Evolutionary conservation across 2,113 vertebrate genomes (phyloP), one percentile per base, ranked within the genome.

Genomic region (Elephantulus edwardii): DNA sequence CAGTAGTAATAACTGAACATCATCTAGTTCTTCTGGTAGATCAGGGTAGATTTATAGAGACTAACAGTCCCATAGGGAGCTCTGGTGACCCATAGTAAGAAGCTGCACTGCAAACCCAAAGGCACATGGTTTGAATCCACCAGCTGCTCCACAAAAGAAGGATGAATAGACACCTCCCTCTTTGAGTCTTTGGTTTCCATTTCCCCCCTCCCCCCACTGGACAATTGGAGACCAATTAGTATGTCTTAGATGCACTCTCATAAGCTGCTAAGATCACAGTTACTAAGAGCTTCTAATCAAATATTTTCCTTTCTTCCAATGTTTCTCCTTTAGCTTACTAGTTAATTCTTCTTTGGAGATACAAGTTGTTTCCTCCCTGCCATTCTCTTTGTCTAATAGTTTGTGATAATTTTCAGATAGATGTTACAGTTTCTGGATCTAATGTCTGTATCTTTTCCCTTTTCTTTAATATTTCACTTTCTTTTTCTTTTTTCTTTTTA

Each of bases 401-500:
- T 74, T 74, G 4, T 42, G 62, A 33, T 74, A 22, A 46, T 35
- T 62, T 0, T 79, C 52, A 75, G 30, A 83, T 3, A 87, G 13
- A 22, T 70, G 8, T 48, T 75, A 13, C 71, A 48, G 10, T 84
- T 92, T 86, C 71, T 75, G 2, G 28, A 40, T 62, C 16, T 52
- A 19, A 2, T 58, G 17, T 92, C n/a, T 26, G 3, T 68, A 40
- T 66, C 24, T 85, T 85, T 87, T 86, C 72, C 38, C 54, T 75
- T 48, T 74, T 92, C 22, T 71, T 12, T 72, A 35, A 20, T 58
- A 30, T 70, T 75, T 58, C 38, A 77, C 85, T 85, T 91, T 44
- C 13, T 88, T 84, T 72, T n/a, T 28, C 30, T 30, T 74, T 92
- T 82, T 83, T 54, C 52, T 66, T 89, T 90, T 54, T 68, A 68